Conservation (phyloP, 2,113 vertebrate species). For the Panthera uncia region DNA sequence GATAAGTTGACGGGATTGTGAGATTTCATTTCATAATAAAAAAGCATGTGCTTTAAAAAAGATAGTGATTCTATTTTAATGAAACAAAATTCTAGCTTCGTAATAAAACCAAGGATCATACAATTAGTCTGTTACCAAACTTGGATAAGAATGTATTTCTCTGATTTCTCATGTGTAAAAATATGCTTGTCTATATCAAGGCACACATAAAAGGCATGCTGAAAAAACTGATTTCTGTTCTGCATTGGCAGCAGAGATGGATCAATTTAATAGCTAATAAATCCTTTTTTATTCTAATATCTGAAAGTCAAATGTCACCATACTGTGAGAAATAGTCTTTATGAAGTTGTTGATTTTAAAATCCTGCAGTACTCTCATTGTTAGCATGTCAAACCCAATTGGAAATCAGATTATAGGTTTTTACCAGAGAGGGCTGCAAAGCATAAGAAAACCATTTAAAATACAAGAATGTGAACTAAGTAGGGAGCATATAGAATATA, state of each 20-base stretch:
- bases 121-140: background rate
- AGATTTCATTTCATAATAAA: background rate
- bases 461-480: background rate
- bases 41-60: background rate
- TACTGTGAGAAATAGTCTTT: background rate
- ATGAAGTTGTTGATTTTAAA: background rate
- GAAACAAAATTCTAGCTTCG: background rate
- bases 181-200: background rate
- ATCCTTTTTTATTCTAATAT: background rate
- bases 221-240: background rate
- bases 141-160: background rate
- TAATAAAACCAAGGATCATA: background rate
- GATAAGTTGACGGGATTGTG: background rate
- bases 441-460: background rate
- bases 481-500: background rate
- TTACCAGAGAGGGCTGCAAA: background rate
- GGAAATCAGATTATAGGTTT: background rate
- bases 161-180: background rate
- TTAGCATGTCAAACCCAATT: background rate
- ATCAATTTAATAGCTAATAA: conserved; percentile 31
- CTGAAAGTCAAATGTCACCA: background rate
- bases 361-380: background rate
- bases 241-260: background rate
- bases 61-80: background rate
- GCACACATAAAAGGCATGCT: background rate